Base-by-base conservation (phyloP, 2,797 vertebrate genomes). In the Lutjanus campechanus region DNA sequence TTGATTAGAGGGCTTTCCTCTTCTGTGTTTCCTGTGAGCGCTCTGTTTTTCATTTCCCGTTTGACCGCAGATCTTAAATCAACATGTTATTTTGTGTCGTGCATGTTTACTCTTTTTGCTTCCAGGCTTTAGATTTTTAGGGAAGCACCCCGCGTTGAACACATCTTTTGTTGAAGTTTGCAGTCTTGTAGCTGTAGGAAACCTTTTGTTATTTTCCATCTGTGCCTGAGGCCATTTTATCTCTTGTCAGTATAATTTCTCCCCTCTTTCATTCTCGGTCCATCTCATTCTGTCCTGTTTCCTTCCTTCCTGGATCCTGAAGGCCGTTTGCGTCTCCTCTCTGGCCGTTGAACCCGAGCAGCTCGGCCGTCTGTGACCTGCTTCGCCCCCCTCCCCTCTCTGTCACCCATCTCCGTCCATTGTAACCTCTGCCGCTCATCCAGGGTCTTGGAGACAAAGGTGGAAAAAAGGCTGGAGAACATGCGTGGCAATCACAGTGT, bases 131-230 rank as follows among this genome's bases (percentile, higher is more conserved):
- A 2, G 1, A 7, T 51, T 44, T 59, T 46, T 9, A 5, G 8
- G 7, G 1, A 25, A 9, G 2, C 29, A 1, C 5, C 36, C n/a
- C 25, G 10, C 59, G 20, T 20, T 43, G 11, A 68, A 20, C n/a
- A 20, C 20, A 8, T 67, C 59, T 70, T 62, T 25, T 59, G 47
- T 56, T 11, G 16, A 46, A 47, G 44, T 0, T 60, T 7, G 16
- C 74, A 51, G 69, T 51, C 76, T 70, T 55, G 22, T 17, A 3
- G 2, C 3, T n/a, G 1, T 55, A 62, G 8, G 46, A 75, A 53
- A 83, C 49, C 85, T 82, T 70, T 65, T 73, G 79, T 83, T 83
- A 59, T 54, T 46, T 79, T 76, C 40, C 50, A 7, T 81, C 63
- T 36, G 13, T 17, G 71, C 76, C 46, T 53, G 50, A 76, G 41